These are phyloP conservation scores for Hecatera dysodea DNA, from an alignment of 2,888 invertebrate species.

Conservation along the genomic window DNA sequence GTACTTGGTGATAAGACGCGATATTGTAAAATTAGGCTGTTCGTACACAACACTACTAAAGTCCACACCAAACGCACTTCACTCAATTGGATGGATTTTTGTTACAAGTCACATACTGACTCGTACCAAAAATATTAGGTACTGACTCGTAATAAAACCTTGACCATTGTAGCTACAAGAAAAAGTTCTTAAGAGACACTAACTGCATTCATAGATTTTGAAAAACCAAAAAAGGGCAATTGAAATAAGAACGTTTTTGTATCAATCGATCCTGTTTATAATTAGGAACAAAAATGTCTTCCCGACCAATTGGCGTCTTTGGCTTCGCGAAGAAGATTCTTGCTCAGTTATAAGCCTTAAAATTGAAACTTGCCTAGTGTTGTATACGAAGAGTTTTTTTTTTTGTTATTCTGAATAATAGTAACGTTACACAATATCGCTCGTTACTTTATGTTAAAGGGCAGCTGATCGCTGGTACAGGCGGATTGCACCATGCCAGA, in stretches of 20 bases:
- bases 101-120: too few species aligned
- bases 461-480: constrained; percentile 58
- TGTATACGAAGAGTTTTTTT: constrained; percentile 14
- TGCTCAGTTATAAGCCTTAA: not conserved
- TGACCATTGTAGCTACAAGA: too few species aligned
- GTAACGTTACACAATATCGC: constrained; percentile 18
- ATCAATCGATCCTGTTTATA: not conserved
- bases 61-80: not conserved
- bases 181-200: not conserved
- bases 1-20: constrained; percentile 19
- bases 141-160: too few species aligned
- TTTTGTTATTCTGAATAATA: constrained; percentile 26
- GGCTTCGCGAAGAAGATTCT: not conserved
- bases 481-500: constrained; percentile 54
- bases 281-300: not conserved
- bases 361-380: constrained; percentile 2
- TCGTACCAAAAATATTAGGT: too few species aligned
- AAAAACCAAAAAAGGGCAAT: not conserved
- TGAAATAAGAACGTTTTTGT: not conserved
- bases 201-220: not conserved
- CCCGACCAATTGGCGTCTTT: too few species aligned
- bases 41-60: constrained; percentile 9
- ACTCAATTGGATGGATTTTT: too few species aligned
- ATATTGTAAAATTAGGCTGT: constrained; percentile 1
- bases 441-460: constrained; percentile 42